Evolutionary conservation across 2,113 vertebrate genomes (phyloP).

Genomic region (Pachypanchax playfairii): DNA sequence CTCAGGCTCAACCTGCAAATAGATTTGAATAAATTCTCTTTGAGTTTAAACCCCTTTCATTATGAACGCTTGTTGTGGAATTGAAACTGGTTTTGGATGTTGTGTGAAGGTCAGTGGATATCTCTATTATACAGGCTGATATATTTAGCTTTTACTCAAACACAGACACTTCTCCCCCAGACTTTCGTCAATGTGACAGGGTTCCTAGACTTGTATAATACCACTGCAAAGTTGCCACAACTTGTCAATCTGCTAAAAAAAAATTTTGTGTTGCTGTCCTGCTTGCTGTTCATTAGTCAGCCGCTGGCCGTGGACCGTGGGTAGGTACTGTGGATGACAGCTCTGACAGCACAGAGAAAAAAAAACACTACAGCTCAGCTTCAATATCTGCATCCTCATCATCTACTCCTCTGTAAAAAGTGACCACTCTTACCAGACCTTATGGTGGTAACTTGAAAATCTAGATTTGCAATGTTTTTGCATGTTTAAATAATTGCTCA

Average conservation of each 20-base stretch:
- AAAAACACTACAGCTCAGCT: slow-evolving; percentile 14
- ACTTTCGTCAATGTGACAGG: background rate
- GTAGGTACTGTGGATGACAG: slow-evolving; percentile 38
- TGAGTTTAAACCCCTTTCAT: background rate
- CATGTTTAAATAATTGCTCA: no score
- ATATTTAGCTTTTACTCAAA: slow-evolving; percentile 31
- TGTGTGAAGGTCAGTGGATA: background rate
- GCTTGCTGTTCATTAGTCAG: slow-evolving; percentile 50
- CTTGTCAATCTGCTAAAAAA: slow-evolving; percentile 35
- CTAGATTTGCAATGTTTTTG: no score
- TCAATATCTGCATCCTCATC: slow-evolving; percentile 16
- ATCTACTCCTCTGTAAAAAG: slow-evolving; percentile 15
- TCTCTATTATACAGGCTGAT: slow-evolving; percentile 10
- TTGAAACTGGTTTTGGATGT: background rate
- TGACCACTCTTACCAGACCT: background rate
- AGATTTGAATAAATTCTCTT: background rate
- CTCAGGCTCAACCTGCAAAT: background rate
- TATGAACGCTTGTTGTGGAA: background rate
- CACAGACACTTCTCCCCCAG: slow-evolving; percentile 6
- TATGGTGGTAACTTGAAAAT: slow-evolving; percentile 2
- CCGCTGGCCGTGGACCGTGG: slow-evolving; percentile 36
- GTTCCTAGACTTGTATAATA: slow-evolving; percentile 17
- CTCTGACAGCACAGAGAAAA: slow-evolving; percentile 28
- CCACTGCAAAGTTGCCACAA: slow-evolving; percentile 38
- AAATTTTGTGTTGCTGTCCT: slow-evolving; percentile 32